Percentiles rank a stretch among this genome's conserved stretches.
Conservation (phyloP, 2,888 invertebrate genomes). For the Drosophila nr. medialis region DNA sequence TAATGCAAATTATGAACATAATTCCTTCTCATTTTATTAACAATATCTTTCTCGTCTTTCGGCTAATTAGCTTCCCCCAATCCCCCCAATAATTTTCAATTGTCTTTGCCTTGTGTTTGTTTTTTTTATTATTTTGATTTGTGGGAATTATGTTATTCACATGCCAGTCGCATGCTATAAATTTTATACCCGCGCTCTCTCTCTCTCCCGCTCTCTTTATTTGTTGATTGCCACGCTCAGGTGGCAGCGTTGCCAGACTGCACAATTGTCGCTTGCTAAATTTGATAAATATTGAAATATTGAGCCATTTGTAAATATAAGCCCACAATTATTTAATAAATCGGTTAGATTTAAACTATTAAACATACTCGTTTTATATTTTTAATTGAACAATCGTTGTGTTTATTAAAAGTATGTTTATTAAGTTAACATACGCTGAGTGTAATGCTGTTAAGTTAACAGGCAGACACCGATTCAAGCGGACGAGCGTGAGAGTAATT, state of each 20-base stretch:
- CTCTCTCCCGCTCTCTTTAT: not conserved
- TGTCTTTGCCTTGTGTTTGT: slow-evolving; percentile 35
- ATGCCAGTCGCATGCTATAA: slow-evolving; percentile 40
- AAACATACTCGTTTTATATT: not conserved
- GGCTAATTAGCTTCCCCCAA: slow-evolving; percentile 29
- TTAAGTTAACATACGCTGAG: slow-evolving; percentile 30
- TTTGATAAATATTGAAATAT: not conserved
- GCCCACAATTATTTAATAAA: not conserved
- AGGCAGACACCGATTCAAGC: slow-evolving; percentile 35
- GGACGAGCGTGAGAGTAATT: slow-evolving; percentile 35
- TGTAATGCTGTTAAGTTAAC: slow-evolving; percentile 50
- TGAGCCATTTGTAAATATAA: not conserved
- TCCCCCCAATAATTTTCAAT: slow-evolving; percentile 25
- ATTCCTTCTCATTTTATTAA: slow-evolving; percentile 24
- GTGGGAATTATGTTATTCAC: slow-evolving; percentile 44
- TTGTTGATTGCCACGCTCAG: slow-evolving; percentile 20
- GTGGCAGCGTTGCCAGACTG: slow-evolving; percentile 48
- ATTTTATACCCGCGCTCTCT: slow-evolving; percentile 14
- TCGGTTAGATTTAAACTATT: not conserved
- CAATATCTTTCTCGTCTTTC: slow-evolving; percentile 7
- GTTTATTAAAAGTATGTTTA: not conserved
- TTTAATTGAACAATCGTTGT: not conserved
- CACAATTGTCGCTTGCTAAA: not conserved
- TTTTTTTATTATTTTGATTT: slow-evolving; percentile 32
- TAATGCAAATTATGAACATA: slow-evolving; percentile 14